Base-by-base conservation (phyloP, 2,797 vertebrate species). In the Pogonophryne albipinna region DNA sequence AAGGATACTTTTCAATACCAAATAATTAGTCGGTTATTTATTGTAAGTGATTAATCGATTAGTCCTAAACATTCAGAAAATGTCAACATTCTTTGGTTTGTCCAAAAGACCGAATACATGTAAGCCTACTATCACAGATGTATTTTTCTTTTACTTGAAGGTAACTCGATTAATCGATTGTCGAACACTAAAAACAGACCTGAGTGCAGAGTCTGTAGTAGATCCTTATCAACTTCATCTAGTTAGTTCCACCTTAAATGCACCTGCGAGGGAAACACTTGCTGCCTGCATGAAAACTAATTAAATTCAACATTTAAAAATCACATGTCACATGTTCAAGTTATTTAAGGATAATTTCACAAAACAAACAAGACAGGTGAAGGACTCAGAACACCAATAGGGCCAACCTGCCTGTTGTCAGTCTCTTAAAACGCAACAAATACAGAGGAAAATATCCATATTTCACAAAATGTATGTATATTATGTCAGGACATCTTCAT, bases 191-290 rank as follows among this genome's bases (percentile, higher is more conserved):
- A n/a, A 27, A 12, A 38, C 51, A 45, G 31, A 9, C 20, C 53
- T 14, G n/a, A 10, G 10, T 2, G 2, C 34, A 31, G 44, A 16
- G 17, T 4, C 69, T 10, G 11, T 1, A 53, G 20, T 1, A 53
- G 20, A 27, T 38, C 61, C 10, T 34, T 10, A 34, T 65, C 7
- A 4, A 3, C 31, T n/a, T 11, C 15, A 38, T 42, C 51, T 56
- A 4, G 27, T 12, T 41, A 17, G 58, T 58, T 79, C 78, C 84
- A 84, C 85, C 78, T 88, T 85, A 65, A 86, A 68, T 65, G 42
- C 82, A 90, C 80, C 72, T 87, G 87, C 14, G n/a, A 38, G 4
- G 2, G 6, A 49, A 47, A 20, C 19, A 60, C 41, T 3, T 31
- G 44, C 19, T 23, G 1, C 7, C 34, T 70, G 46, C 49, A 52